Evolutionary conservation across 2,113 vertebrate genomes (phyloP).

Genomic region (Tyto alba): DNA sequence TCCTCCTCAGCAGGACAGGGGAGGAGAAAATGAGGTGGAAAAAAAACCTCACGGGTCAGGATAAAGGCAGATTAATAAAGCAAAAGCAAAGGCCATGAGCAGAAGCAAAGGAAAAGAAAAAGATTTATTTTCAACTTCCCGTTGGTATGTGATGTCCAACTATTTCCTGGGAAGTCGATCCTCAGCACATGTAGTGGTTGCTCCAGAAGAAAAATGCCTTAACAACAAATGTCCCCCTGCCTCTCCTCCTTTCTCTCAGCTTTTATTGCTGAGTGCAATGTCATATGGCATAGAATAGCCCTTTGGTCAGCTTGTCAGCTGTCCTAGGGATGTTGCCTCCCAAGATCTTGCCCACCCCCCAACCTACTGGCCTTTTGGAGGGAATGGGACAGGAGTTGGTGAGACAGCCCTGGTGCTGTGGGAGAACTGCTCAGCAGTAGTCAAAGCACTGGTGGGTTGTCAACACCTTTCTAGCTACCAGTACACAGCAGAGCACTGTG

Average conservation of each 20-base stretch:
- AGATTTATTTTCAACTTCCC: neutral
- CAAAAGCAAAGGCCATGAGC: fast-evolving
- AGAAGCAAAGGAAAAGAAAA: neutral
- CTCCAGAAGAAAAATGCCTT: neutral
- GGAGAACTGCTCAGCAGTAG: neutral
- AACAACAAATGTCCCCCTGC: neutral
- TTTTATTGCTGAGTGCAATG: neutral
- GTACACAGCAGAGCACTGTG: neutral
- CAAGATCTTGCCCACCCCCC: too few relatives aligned
- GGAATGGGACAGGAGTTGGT: neutral
- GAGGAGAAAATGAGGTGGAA: neutral
- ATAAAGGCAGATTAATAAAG: neutral
- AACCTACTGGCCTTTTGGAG: neutral
- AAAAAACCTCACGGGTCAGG: neutral
- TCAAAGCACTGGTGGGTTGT: neutral
- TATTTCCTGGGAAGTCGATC: neutral
- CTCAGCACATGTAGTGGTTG: fast-evolving
- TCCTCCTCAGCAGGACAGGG: neutral
- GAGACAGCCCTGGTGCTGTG: neutral
- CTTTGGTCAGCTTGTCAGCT: too few relatives aligned
- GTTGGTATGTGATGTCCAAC: neutral
- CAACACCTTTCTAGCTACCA: neutral
- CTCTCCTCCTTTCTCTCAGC: neutral
- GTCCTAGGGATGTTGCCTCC: too few relatives aligned
- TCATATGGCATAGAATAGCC: too few relatives aligned